Percentiles rank a stretch among this genome's conserved stretches.
Conservation (phyloP, 1,140 invertebrate species). For the Drosophila bipectinata region DNA sequence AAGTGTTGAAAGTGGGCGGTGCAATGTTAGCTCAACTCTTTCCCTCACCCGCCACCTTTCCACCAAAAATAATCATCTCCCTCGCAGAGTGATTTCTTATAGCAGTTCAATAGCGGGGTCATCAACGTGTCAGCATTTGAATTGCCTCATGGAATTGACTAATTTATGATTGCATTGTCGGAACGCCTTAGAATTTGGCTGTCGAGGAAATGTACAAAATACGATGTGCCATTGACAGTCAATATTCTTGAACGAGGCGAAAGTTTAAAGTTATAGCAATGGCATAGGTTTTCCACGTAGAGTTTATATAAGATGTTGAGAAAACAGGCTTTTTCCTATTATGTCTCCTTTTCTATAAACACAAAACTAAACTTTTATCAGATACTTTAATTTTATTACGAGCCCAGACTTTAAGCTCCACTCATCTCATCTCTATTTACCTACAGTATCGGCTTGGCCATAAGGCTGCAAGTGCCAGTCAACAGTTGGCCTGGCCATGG, state of each 20-base stretch:
- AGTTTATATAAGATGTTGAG: neutral
- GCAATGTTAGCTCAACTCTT: conserved; percentile 13
- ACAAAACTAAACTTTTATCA: neutral
- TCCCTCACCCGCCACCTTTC: neutral
- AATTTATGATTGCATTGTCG: conserved; percentile 47
- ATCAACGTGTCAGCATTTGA: conserved; percentile 65
- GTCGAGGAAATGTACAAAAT: neutral
- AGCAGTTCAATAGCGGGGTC: conserved; percentile 75
- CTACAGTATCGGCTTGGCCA: conserved; percentile 39
- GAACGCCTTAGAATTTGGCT: conserved; percentile 41
- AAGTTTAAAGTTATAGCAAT: conserved; percentile 8
- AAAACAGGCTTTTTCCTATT: neutral
- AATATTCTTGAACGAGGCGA: conserved; percentile 8
- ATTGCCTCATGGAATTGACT: conserved; percentile 46
- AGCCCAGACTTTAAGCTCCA: conserved; percentile 17
- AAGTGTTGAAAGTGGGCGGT: conserved; percentile 82
- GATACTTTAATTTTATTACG: neutral
- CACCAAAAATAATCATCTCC: conserved; percentile 38
- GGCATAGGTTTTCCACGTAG: neutral
- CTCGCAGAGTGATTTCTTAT: conserved; percentile 76
- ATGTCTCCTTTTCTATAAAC: neutral
- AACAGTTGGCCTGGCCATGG: conserved; percentile 53
- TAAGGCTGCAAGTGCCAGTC: conserved; percentile 54
- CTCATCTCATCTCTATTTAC: conserved; percentile 29
- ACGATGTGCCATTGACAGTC: conserved; percentile 10